Conservation (phyloP, 2,797 vertebrate genomes). For the Zenarchopterus dispar region DNA sequence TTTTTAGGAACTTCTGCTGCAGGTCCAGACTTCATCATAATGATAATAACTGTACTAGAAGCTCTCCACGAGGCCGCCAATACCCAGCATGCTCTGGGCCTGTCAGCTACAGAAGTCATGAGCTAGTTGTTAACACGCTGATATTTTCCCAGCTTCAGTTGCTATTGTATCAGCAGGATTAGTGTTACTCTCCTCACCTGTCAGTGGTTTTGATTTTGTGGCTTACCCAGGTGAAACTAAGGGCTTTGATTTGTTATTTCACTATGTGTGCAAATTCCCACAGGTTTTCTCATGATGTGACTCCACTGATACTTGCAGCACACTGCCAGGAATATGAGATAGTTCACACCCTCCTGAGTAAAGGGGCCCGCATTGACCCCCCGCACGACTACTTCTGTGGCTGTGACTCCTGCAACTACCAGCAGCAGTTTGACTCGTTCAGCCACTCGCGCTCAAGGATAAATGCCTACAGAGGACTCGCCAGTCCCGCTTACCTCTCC, state of each 20-base stretch:
- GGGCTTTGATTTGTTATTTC: neutral
- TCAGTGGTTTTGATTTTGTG: too few relatives aligned
- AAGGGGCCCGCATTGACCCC: slow-evolving; percentile 91
- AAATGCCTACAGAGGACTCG: slow-evolving; percentile 97
- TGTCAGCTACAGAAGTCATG: too few relatives aligned
- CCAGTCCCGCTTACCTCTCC: slow-evolving; percentile 96
- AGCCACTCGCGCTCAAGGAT: slow-evolving; percentile 96
- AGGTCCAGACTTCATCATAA: too few relatives aligned
- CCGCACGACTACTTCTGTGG: slow-evolving; percentile 98
- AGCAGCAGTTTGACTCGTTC: slow-evolving; percentile 96
- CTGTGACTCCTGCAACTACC: slow-evolving; percentile 93
- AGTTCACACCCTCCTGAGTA: slow-evolving; percentile 92
- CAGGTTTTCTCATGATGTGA: slow-evolving; percentile 93
- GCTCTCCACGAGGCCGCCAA: too few relatives aligned
- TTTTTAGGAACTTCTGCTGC: too few relatives aligned
- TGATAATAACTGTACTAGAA: too few relatives aligned
- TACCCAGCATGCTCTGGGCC: too few relatives aligned
- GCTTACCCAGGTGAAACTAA: too few relatives aligned
- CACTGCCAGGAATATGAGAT: slow-evolving; percentile 98
- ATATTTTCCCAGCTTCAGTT: too few relatives aligned
- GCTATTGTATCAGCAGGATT: too few relatives aligned
- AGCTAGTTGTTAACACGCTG: too few relatives aligned
- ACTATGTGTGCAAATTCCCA: neutral
- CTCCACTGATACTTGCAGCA: slow-evolving; percentile 93
- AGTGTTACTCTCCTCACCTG: too few relatives aligned